Base-by-base conservation (phyloP, 2,888 invertebrate species). In the Spilosoma lubricipeda region DNA sequence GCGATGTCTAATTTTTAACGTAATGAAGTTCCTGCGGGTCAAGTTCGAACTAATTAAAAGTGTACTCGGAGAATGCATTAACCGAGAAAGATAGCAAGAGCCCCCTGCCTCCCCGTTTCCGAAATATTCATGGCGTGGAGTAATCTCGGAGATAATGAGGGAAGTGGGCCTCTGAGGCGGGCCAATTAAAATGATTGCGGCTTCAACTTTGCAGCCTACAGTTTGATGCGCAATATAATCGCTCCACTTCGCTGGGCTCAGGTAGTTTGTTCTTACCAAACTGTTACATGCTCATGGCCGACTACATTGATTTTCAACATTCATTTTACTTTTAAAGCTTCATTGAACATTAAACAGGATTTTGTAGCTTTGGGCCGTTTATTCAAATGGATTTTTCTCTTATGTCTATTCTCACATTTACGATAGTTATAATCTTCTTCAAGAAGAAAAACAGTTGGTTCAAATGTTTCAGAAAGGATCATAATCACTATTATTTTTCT, bases 131-230 rank as follows among this genome's bases (percentile, higher is more conserved):
- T 85, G 80, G 85, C 78, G 82, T 77, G 78, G 84, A 82, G 85
- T 84, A 83, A 85, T 85, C 82, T 86, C 78, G 39, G 84, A 82
- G 84, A 84, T 84, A 84, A 84, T 85, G 85, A 84, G 84, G 79
- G 74, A 83, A 83, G 83, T 85, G 82, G 81, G 79, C 78, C 82
- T 83, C 84, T 75, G 82, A 84, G 84, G 82, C 79, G 80, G 77
- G 82, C 85, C 87, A 87, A 87, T 87, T 87, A 87, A 85, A 87
- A 86, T 86, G 87, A 87, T 87, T 86, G 85, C 82, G 79, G 87
- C 73, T 78, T 74, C 72, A 76, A 81, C 73, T 78, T 80, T 67
- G 77, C 71, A 77, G 77, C 72, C 48, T 76, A 75, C 78, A 82
- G 81, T 84, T 78, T 82, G 84, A 81, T 83, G 83, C 79, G 83